Percentiles rank a stretch among this genome's conserved stretches.
phyloP scores from a whole-genome alignment of 1,140 invertebrate species.

The Diachasma alloeum region DNA sequence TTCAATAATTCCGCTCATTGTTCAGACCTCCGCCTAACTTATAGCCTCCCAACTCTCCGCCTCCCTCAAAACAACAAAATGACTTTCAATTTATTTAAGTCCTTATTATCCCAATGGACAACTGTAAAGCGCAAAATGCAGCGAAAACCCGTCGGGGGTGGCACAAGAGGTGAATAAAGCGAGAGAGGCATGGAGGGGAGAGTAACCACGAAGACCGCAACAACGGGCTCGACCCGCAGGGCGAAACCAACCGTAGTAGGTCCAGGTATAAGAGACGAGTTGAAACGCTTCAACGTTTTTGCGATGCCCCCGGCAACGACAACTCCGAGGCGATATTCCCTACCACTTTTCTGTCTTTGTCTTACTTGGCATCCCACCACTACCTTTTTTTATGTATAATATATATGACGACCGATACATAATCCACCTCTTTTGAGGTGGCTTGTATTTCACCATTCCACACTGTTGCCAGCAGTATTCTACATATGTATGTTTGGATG shows the following conservation, averaged over 20 bases:
- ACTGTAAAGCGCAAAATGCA: not conserved
- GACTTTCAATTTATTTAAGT: not conserved
- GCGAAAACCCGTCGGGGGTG: not conserved
- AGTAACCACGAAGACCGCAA: slow-evolving; percentile 13
- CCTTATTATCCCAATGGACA: not conserved
- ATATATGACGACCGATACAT: slow-evolving; percentile 10
- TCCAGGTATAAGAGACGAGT: slow-evolving; percentile 10
- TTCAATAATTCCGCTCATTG: too few relatives aligned
- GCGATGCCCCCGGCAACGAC: slow-evolving; percentile 7
- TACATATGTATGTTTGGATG: slow-evolving; percentile 22
- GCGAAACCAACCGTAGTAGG: slow-evolving; percentile 5
- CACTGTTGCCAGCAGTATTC: not conserved
- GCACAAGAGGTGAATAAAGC: not conserved
- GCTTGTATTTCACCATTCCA: slow-evolving; percentile 10
- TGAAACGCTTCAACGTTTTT: slow-evolving; percentile 9
- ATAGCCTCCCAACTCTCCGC: too few relatives aligned
- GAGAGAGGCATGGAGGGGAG: not conserved
- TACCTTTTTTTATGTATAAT: not conserved
- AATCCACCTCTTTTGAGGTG: not conserved
- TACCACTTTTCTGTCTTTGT: not conserved
- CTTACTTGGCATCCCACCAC: not conserved
- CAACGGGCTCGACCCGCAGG: slow-evolving; percentile 1
- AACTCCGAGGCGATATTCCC: slow-evolving; percentile 22
- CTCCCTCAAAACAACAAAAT: too few relatives aligned
- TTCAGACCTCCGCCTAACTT: too few relatives aligned